Base-by-base conservation (phyloP, 2,113 vertebrate genomes). In the Tauraco erythrolophus region DNA sequence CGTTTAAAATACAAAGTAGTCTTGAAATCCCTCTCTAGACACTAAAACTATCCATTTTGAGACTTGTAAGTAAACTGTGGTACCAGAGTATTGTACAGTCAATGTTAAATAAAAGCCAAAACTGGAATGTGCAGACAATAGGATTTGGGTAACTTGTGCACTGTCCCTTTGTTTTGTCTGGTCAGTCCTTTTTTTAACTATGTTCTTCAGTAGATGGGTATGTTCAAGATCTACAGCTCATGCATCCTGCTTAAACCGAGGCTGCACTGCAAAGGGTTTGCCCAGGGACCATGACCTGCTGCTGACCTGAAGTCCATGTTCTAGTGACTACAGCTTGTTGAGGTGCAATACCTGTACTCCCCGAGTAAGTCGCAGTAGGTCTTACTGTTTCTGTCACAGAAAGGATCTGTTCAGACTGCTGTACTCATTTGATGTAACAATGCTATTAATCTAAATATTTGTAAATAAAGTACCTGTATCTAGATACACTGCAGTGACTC, bases 391-490 rank as follows among this genome's bases (percentile, higher is more conserved):
- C 94, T 98, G 98, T 98, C 98, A 98, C 97, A 97, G 96, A 97
- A 93, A 96, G 97, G 98, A 97, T 97, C 96, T 98, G 96, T 98
- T 98, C 66, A 97, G 98, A 98, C 98, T 98, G 98, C 98, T 99
- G 98, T 99, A 98, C 98, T 98, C 97, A 97, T 98, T 98, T 98
- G 97, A 98, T 99, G 98, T 98, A 98, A 99, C 98, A 95, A 98
- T 98, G 98, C 98, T 99, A 98, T 99, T 99, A 98, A 98, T 98
- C 98, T 98, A 98, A 99, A 99, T 99, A 99, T 99, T 99, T 99
- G 98, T 99, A 99, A 99, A 99, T 99, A 99, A 99, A 99, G 98
- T 98, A 98, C 98, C 98, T 99, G 98, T 98, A 99, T 98, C 98
- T 98, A 99, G 98, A 99, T 98, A 98, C 97, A 89, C 37, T 28